Conservation (phyloP, 2,888 invertebrate species). For the Eupithecia subumbrata region DNA sequence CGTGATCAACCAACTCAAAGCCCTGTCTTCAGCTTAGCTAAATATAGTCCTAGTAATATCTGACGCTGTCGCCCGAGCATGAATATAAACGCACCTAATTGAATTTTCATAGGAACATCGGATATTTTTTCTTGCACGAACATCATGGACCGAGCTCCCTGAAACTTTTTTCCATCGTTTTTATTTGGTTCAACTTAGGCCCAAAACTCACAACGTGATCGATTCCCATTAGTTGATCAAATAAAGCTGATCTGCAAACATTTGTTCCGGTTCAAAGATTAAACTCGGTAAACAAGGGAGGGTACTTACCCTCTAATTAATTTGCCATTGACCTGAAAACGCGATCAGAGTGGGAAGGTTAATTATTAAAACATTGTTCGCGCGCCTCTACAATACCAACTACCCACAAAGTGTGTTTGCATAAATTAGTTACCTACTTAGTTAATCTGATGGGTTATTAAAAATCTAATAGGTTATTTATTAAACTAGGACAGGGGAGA, state of each 20-base stretch:
- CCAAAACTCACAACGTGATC: not conserved
- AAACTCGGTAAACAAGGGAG: not conserved
- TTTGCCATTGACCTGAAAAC: constrained; percentile 16
- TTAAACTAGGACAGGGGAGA: not conserved
- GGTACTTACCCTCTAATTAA: constrained; percentile 8
- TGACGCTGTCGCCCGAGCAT: not conserved
- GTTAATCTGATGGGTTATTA: not conserved
- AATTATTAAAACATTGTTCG: not conserved
- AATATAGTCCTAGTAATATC: not conserved
- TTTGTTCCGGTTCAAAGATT: constrained; percentile 11
- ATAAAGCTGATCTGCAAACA: constrained; percentile 9
- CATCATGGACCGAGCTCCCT: not conserved
- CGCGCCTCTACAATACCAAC: not conserved
- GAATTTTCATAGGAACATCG: not conserved
- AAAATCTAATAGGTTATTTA: too few species aligned
- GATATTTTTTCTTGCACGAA: not conserved
- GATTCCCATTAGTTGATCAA: constrained; percentile 4
- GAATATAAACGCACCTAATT: not conserved
- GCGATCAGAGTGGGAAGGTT: not conserved
- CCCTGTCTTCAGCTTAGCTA: not conserved
- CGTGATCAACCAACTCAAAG: too few species aligned
- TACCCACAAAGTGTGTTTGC: not conserved
- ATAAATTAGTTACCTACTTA: not conserved
- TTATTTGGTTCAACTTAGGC: not conserved
- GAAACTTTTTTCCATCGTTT: not conserved